Evolutionary conservation across 2,888 invertebrate genomes (phyloP).

Genomic region (Saturnia pavonia): DNA sequence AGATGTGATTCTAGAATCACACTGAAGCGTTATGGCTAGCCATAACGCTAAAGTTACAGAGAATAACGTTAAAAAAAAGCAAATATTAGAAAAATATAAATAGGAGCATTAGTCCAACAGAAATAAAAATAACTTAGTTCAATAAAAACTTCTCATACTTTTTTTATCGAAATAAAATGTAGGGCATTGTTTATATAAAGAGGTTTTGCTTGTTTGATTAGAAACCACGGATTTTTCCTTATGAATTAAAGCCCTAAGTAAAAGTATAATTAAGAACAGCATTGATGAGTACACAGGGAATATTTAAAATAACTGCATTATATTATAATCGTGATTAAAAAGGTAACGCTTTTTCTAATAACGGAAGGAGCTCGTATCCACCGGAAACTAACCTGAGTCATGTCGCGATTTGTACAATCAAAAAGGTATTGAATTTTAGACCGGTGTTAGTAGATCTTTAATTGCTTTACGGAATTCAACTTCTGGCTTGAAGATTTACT

Average conservation of each 20-base stretch:
- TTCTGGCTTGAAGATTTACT: no score
- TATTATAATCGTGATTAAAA: neutral
- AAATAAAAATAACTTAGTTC: no score
- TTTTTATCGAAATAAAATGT: neutral
- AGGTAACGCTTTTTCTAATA: neutral
- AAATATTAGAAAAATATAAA: no score
- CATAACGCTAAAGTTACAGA: no score
- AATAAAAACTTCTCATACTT: neutral
- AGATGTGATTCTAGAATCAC: no score
- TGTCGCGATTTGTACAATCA: conserved; percentile 28
- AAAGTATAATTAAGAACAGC: neutral
- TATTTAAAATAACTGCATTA: neutral
- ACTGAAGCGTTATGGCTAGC: no score
- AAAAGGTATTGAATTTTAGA: conserved; percentile 26
- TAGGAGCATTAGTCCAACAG: no score
- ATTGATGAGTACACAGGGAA: neutral
- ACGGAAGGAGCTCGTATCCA: conserved; percentile 26
- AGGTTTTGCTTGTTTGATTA: neutral
- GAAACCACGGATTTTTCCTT: neutral
- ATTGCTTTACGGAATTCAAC: neutral
- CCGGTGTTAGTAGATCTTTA: conserved; percentile 13
- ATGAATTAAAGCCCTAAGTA: neutral
- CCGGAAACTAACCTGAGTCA: conserved; percentile 36
- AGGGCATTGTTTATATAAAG: neutral
- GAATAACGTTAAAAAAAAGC: no score